phyloP scores from a whole-genome alignment of 2,888 invertebrate species.

The Epicampocera succincta region DNA sequence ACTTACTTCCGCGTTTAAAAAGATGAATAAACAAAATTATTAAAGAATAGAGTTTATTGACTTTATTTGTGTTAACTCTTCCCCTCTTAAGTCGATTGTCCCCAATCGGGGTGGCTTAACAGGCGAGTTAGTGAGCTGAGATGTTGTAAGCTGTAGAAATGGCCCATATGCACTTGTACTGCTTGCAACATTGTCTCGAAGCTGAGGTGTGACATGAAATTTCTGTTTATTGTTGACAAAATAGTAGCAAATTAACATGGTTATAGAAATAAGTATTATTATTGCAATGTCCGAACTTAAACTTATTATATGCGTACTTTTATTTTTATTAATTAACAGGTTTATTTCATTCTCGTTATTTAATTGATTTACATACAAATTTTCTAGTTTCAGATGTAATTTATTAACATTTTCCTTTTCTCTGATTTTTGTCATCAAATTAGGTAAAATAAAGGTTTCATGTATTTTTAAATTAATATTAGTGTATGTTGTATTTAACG shows the following conservation, averaged over 20 bases:
- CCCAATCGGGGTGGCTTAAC: too few species aligned
- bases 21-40: too few species aligned
- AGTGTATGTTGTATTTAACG: constrained; percentile 51
- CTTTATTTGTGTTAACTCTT: too few species aligned
- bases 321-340: background rate
- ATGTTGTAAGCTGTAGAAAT: background rate
- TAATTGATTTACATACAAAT: background rate
- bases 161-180: too few species aligned
- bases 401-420: constrained; percentile 4
- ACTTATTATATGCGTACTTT: background rate
- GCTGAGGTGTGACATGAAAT: too few species aligned
- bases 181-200: too few species aligned
- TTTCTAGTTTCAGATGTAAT: background rate
- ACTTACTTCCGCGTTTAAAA: too few species aligned
- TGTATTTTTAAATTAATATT: constrained; percentile 51
- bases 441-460: constrained; percentile 58
- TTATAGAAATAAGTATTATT: background rate
- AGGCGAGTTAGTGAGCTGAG: too few species aligned
- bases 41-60: too few species aligned
- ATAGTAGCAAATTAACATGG: background rate
- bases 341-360: background rate
- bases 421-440: constrained; percentile 51
- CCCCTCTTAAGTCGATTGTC: background rate
- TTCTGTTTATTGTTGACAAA: background rate
- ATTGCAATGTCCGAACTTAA: background rate